Conservation (phyloP, 2,113 vertebrate genomes). For the Condylura cristata region DNA sequence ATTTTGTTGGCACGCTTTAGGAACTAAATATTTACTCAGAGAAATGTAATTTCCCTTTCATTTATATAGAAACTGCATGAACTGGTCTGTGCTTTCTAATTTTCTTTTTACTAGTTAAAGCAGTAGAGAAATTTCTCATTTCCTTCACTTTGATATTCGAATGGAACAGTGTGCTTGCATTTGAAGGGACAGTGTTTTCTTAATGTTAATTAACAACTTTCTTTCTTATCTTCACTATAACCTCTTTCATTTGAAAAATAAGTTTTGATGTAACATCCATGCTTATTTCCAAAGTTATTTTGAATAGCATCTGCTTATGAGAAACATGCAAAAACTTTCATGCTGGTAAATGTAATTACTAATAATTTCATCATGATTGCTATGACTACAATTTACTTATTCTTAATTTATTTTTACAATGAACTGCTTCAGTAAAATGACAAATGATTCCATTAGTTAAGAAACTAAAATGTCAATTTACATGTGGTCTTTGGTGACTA, state of each 20-base stretch:
- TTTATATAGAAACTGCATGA: conserved; percentile 75
- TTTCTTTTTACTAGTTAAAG: conserved; percentile 73
- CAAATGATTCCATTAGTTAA: conserved; percentile 78
- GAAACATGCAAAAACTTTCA: conserved; percentile 62
- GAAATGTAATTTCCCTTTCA: conserved; percentile 74
- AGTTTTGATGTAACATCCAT: conserved; percentile 8
- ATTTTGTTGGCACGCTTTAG: conserved; percentile 74
- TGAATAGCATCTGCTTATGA: conserved; percentile 57
- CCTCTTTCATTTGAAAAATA: conserved; percentile 65
- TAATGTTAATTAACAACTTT: conserved; percentile 66
- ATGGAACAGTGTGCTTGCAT: conserved; percentile 55
- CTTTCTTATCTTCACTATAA: conserved; percentile 4
- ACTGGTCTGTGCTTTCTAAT: conserved; percentile 69
- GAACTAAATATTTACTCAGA: conserved; percentile 78
- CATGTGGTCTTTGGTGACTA: conserved; percentile 67
- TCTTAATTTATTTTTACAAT: conserved; percentile 81
- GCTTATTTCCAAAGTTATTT: conserved; percentile 68
- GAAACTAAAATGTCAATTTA: conserved; percentile 75
- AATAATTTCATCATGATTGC: conserved; percentile 77
- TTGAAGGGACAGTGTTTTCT: conserved; percentile 54
- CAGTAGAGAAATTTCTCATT: conserved; percentile 41
- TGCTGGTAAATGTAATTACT: conserved; percentile 69
- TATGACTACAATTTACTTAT: conserved; percentile 75
- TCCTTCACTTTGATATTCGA: conserved; percentile 59
- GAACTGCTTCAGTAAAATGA: conserved; percentile 76